Conservation (phyloP, 2,113 vertebrate species). For the Atlantisia rogersi region DNA sequence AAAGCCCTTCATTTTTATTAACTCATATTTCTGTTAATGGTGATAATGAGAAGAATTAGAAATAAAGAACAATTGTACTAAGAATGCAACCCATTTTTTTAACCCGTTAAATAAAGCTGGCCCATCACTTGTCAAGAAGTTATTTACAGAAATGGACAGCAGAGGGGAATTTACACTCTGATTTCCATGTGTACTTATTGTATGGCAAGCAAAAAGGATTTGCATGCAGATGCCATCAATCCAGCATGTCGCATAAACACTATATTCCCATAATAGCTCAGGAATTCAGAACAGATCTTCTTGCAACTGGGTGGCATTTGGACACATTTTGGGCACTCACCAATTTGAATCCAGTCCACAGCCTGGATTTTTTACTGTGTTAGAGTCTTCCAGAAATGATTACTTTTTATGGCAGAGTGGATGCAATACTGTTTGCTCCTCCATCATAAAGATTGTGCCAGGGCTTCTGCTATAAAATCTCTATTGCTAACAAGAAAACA, state of each 20-base stretch:
- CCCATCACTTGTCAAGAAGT: not conserved
- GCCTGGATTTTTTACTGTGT: conserved; percentile 3
- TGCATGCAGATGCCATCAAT: not conserved
- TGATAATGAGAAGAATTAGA: not conserved
- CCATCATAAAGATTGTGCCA: not conserved
- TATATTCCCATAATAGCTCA: not conserved
- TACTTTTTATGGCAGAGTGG: conserved; percentile 34
- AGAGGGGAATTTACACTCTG: not conserved
- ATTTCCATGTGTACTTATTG: not conserved
- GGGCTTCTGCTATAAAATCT: conserved; percentile 9
- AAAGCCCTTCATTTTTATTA: not conserved
- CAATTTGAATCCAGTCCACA: conserved; percentile 8
- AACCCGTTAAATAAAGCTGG: not conserved
- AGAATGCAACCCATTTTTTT: not conserved
- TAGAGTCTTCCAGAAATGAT: conserved; percentile 36
- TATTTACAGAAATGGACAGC: not conserved
- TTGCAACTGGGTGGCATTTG: conserved; percentile 27
- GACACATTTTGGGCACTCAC: conserved; percentile 20
- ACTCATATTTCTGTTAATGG: not conserved
- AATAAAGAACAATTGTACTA: not conserved
- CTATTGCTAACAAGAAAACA: conserved; percentile 26
- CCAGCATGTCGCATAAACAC: not conserved
- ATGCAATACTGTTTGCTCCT: conserved; percentile 2
- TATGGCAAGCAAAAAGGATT: not conserved
- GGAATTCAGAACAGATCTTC: conserved; percentile 24